phyloP scores from a whole-genome alignment of 2,797 vertebrate genomes.

The Schizopygopsis malacanthus region DNA sequence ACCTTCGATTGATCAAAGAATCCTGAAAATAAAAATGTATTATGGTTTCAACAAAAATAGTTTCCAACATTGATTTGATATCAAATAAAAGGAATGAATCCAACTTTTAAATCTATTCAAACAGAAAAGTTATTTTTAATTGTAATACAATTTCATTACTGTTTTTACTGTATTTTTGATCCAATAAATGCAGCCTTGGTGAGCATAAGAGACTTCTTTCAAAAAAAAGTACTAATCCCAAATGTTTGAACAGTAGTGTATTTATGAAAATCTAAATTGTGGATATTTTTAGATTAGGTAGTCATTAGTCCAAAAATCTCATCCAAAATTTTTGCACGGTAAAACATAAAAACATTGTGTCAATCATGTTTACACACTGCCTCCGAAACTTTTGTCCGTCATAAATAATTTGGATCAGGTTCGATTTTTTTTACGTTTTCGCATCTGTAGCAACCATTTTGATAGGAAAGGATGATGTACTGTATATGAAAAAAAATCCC shows the following conservation, averaged over 20 bases:
- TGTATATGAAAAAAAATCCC: neutral
- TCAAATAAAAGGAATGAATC: neutral
- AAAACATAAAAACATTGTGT: neutral
- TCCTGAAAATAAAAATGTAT: neutral
- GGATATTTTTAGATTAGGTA: constrained; percentile 1
- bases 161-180: constrained; percentile 13
- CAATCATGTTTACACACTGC: neutral
- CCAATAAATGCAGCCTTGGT: neutral
- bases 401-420: neutral
- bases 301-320: neutral
- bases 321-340: neutral
- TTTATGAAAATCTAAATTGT: neutral
- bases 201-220: neutral
- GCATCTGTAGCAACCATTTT: too few relatives aligned
- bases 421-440: neutral
- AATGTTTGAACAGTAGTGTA: neutral
- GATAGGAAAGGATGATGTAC: too few relatives aligned
- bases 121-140: neutral
- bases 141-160: neutral
- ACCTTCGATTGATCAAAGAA: neutral
- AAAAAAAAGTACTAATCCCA: neutral
- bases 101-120: neutral
- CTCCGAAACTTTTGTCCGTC: neutral
- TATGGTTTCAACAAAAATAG: neutral
- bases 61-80: neutral